Evolutionary conservation across 2,888 invertebrate genomes (phyloP).

Genomic region (Odontomyia ornata): DNA sequence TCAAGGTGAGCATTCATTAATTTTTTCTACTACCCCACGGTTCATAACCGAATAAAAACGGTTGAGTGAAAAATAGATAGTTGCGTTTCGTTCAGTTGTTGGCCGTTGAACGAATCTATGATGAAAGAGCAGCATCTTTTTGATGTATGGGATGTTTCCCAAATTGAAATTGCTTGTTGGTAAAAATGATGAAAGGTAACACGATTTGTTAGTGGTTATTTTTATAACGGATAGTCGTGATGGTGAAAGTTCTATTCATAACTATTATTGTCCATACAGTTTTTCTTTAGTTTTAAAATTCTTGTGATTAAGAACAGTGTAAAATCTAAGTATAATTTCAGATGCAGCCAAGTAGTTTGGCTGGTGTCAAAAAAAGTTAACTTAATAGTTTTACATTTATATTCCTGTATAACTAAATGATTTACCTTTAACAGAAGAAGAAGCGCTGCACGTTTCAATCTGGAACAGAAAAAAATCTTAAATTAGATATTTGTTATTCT

Average conservation of each 20-base stretch:
- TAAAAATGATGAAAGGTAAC: slow-evolving; percentile 17
- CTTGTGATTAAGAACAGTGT: too few relatives aligned
- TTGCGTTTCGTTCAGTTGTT: not conserved
- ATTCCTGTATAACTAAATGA: too few relatives aligned
- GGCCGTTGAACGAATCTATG: not conserved
- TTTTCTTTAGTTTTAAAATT: too few relatives aligned
- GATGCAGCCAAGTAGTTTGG: too few relatives aligned
- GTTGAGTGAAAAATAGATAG: not conserved
- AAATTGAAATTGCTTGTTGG: not conserved
- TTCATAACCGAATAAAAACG: not conserved
- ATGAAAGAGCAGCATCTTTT: not conserved
- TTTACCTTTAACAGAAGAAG: too few relatives aligned
- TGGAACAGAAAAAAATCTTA: too few relatives aligned
- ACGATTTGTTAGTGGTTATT: slow-evolving; percentile 17
- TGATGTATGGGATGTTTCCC: not conserved
- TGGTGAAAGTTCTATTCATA: slow-evolving; percentile 16
- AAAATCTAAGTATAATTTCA: too few relatives aligned
- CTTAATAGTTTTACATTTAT: too few relatives aligned
- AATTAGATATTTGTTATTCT: too few relatives aligned
- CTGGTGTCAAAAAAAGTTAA: too few relatives aligned
- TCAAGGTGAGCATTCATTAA: slow-evolving; percentile 19
- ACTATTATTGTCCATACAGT: too few relatives aligned
- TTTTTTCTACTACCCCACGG: not conserved
- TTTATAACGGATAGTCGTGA: slow-evolving; percentile 7
- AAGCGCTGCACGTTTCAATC: too few relatives aligned